These are phyloP conservation scores for Phrynocephalus vlangalii DNA, from an alignment of 2,797 vertebrate genomes.

Conservation along the genomic window DNA sequence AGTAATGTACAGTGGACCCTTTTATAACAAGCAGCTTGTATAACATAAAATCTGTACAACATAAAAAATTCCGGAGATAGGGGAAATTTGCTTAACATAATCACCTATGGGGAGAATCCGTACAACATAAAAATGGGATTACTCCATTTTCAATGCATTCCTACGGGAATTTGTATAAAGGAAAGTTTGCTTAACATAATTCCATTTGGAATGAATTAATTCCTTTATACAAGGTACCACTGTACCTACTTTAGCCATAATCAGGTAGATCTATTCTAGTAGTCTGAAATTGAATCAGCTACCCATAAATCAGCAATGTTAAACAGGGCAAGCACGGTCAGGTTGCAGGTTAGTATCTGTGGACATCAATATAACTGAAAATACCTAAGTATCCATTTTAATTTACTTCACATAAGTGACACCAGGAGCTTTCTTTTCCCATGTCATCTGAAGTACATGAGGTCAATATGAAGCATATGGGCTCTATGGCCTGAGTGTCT, in stretches of 20 bases:
- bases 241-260: neutral
- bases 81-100: too few species aligned
- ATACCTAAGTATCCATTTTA: neutral
- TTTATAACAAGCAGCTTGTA: too few species aligned
- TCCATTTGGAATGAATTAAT: too few species aligned
- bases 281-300: neutral
- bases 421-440: neutral
- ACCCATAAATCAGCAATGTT: neutral
- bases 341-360: neutral
- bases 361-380: neutral
- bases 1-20: neutral
- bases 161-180: too few species aligned
- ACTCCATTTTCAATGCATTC: too few species aligned
- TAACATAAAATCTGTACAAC: too few species aligned
- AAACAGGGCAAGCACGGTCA: neutral
- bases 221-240: too few species aligned
- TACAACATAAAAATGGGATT: too few species aligned
- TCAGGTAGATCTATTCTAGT: neutral
- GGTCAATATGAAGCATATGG: neutral
- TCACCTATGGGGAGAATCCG: too few species aligned
- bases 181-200: too few species aligned
- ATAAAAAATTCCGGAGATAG: too few species aligned
- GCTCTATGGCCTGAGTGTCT: neutral
- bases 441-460: neutral
- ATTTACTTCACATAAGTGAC: slow-evolving; percentile 8